phyloP scores from a whole-genome alignment of 2,888 invertebrate species.

The Nysson spinosus region DNA sequence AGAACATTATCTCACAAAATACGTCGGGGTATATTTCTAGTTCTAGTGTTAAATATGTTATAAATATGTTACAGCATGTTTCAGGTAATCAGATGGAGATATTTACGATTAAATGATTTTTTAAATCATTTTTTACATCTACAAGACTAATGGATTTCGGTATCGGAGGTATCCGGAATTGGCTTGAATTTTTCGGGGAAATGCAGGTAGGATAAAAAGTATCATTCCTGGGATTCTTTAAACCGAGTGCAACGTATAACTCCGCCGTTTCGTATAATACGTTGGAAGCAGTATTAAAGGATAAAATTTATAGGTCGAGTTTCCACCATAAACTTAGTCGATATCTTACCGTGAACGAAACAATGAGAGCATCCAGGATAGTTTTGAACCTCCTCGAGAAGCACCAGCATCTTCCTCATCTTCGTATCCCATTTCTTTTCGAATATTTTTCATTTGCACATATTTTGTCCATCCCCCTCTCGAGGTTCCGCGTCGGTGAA shows the following conservation, averaged over 20 bases:
- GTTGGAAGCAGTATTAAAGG: constrained; percentile 51
- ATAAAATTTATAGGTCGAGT: constrained; percentile 70
- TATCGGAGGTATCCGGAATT: constrained; percentile 17
- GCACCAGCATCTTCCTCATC: constrained; percentile 13
- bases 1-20: too few species aligned
- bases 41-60: too few species aligned
- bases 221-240: constrained; percentile 47
- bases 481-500: neutral
- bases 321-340: constrained; percentile 63
- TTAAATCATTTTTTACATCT: too few species aligned
- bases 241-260: constrained; percentile 51
- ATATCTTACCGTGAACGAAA: constrained; percentile 52
- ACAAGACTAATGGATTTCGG: too few species aligned
- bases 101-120: neutral
- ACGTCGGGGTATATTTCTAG: too few species aligned
- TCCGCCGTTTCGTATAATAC: constrained; percentile 61
- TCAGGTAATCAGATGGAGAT: too few species aligned
- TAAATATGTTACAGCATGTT: too few species aligned
- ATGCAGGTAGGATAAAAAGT: constrained; percentile 30
- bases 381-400: constrained; percentile 17
- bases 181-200: constrained; percentile 10
- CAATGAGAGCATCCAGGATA: constrained; percentile 37
- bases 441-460: neutral
- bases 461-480: neutral
- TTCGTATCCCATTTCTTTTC: constrained; percentile 1